phyloP scores from a whole-genome alignment of 2,113 vertebrate genomes.

The Podiceps cristatus region DNA sequence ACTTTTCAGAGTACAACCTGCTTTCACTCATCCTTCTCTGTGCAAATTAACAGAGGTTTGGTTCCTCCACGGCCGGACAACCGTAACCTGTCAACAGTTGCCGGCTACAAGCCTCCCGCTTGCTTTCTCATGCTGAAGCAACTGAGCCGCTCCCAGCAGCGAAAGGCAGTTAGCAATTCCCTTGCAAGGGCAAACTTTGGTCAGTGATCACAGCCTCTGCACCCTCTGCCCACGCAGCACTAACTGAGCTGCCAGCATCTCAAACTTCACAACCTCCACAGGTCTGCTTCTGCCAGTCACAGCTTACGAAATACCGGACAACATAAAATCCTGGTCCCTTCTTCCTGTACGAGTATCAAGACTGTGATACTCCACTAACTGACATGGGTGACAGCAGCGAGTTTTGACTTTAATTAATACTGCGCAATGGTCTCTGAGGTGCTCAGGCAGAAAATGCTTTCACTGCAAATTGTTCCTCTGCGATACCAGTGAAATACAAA shows the following conservation, averaged over 20 bases:
- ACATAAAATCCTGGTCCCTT: not conserved
- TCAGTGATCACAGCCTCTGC: rapidly evolving
- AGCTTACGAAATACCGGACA: not conserved
- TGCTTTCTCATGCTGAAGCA: not conserved
- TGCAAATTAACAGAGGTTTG: not conserved
- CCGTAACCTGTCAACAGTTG: no score
- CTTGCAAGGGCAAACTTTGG: not conserved
- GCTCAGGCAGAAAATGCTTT: not conserved
- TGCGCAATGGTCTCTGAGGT: rapidly evolving
- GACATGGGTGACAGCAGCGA: rapidly evolving
- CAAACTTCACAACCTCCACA: not conserved
- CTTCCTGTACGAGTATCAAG: not conserved
- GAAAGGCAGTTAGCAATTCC: not conserved
- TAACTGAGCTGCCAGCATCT: not conserved
- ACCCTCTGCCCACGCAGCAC: rapidly evolving
- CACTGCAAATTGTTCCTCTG: not conserved
- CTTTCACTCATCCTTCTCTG: not conserved
- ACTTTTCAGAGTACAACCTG: not conserved
- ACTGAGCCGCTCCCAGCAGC: not conserved
- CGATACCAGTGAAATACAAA: rapidly evolving
- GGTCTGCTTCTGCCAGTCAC: not conserved
- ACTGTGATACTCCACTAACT: rapidly evolving
- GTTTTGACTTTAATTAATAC: not conserved
- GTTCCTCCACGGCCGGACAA: rapidly evolving
- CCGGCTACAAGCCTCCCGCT: not conserved